phyloP scores from a whole-genome alignment of 2,113 vertebrate genomes.

The Tupaia chinensis region DNA sequence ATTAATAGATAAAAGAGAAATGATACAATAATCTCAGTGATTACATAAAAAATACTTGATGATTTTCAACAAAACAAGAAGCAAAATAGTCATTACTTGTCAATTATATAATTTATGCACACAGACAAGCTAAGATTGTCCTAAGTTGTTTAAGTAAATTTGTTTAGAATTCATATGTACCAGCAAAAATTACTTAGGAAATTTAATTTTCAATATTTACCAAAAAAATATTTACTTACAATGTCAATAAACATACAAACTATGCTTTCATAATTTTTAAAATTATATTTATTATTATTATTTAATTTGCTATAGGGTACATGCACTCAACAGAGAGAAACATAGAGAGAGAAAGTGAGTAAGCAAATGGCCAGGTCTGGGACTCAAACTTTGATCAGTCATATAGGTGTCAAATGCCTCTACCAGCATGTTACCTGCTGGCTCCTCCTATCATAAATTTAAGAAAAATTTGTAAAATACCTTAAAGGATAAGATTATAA shows the following conservation, averaged over 20 bases:
- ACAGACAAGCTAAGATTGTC: background rate
- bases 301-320: too few relatives aligned
- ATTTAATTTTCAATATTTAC: background rate
- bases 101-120: background rate
- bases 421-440: too few relatives aligned
- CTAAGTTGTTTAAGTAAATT: background rate
- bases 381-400: too few relatives aligned
- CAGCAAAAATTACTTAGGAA: background rate
- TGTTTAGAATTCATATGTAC: background rate
- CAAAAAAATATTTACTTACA: background rate
- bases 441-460: too few relatives aligned
- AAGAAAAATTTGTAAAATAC: background rate
- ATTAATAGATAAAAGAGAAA: background rate
- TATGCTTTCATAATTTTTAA: background rate
- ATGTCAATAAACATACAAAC: background rate
- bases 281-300: too few relatives aligned
- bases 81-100: background rate
- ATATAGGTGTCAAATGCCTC: too few relatives aligned
- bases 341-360: too few relatives aligned
- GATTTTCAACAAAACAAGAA: constrained; percentile 33
- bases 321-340: too few relatives aligned
- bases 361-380: too few relatives aligned
- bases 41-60: background rate
- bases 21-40: background rate
- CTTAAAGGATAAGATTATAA: constrained; percentile 17